These are phyloP conservation scores for Falco punctatus DNA, from an alignment of 2,113 vertebrate genomes.

Conservation along the genomic window DNA sequence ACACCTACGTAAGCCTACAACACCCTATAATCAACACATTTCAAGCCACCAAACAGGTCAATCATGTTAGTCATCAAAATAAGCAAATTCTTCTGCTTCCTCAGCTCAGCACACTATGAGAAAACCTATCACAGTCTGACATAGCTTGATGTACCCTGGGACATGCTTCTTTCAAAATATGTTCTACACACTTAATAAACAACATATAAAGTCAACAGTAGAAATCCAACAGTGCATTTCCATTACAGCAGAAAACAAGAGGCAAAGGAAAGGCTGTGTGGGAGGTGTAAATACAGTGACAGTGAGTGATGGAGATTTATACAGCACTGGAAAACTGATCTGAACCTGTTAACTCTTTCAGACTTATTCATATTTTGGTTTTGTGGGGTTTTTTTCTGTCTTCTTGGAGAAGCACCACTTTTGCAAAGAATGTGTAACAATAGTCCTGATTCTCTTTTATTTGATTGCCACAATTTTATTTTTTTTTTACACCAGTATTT, in stretches of 20 bases:
- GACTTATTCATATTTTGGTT: neutral
- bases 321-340: neutral
- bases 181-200: constrained; percentile 17
- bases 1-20: neutral
- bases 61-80: neutral
- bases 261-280: neutral
- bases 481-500: neutral
- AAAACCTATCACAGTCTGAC: constrained; percentile 9
- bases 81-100: constrained; percentile 26
- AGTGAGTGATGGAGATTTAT: neutral
- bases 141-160: neutral
- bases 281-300: constrained; percentile 34
- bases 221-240: constrained; percentile 19
- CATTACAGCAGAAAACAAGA: constrained; percentile 28
- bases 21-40: constrained; percentile 13
- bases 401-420: neutral
- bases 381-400: neutral
- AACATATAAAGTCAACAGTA: neutral
- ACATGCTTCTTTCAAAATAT: constrained; percentile 29
- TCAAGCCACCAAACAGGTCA: constrained; percentile 17
- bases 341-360: neutral
- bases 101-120: neutral
- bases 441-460: neutral
- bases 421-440: neutral
- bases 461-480: neutral